Evolutionary conservation across 2,888 invertebrate species (phyloP).

Genomic region (Congeria kusceri): DNA sequence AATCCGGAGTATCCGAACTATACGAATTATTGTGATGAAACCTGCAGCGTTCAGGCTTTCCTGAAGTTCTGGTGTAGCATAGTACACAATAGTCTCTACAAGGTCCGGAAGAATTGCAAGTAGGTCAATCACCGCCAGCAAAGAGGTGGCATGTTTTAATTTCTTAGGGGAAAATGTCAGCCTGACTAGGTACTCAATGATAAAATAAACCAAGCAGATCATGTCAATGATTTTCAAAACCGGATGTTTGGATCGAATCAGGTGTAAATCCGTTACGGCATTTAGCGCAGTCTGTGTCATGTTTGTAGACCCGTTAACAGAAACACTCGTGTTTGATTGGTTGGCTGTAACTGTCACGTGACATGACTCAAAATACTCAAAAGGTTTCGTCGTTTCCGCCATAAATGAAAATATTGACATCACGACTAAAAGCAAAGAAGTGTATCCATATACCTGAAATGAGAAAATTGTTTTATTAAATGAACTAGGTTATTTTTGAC

Average conservation of each 20-base stretch:
- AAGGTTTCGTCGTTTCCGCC: slow-evolving; percentile 62
- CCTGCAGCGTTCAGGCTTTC: slow-evolving; percentile 54
- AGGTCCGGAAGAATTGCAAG: slow-evolving; percentile 76
- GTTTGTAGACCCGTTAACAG: neutral
- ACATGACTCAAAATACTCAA: slow-evolving; percentile 34
- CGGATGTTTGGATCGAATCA: slow-evolving; percentile 56
- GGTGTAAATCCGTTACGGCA: neutral
- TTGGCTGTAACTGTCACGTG: neutral
- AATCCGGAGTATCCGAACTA: slow-evolving; percentile 77
- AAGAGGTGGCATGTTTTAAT: slow-evolving; percentile 47
- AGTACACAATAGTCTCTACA: slow-evolving; percentile 71
- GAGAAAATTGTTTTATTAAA: slow-evolving; percentile 11
- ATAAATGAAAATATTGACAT: slow-evolving; percentile 69
- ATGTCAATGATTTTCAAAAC: slow-evolving; percentile 58
- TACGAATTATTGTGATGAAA: slow-evolving; percentile 72
- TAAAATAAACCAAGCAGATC: slow-evolving; percentile 61
- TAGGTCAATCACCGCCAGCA: slow-evolving; percentile 65
- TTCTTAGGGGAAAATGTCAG: slow-evolving; percentile 56
- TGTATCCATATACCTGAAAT: slow-evolving; percentile 63
- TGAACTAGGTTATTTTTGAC: too few relatives aligned
- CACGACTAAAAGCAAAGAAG: slow-evolving; percentile 64
- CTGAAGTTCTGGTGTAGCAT: slow-evolving; percentile 47
- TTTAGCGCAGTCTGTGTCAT: slow-evolving; percentile 40
- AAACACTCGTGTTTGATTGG: neutral
- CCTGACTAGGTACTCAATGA: slow-evolving; percentile 55